phyloP scores from a whole-genome alignment of 2,797 vertebrate genomes.

The Cetoscarus ocellatus region DNA sequence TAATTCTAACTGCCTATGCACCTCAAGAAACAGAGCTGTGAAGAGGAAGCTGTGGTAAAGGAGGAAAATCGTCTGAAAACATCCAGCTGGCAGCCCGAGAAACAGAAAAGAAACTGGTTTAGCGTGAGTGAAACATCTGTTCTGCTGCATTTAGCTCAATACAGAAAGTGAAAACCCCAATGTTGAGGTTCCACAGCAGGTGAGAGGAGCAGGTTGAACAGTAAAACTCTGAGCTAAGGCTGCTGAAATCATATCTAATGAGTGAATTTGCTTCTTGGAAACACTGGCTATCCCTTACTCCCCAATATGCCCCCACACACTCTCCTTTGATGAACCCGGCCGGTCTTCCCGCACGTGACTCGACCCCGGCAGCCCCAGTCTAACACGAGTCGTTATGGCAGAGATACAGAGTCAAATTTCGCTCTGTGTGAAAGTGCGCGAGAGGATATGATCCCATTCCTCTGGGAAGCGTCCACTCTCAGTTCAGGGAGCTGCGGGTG shows the following conservation, averaged over 20 bases:
- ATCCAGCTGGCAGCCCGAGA: constrained; percentile 8
- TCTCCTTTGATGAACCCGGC: constrained; percentile 1
- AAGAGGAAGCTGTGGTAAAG: constrained; percentile 30
- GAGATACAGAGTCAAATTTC: constrained; percentile 50
- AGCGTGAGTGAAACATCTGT: constrained; percentile 14
- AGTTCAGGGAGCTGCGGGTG: neutral
- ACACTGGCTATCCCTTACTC: constrained; percentile 1
- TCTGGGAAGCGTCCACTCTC: constrained; percentile 12
- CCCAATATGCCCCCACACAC: constrained; percentile 8
- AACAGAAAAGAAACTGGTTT: constrained; percentile 1
- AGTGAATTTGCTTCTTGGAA: constrained; percentile 36
- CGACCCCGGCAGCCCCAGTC: constrained; percentile 16
- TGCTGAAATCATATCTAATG: constrained; percentile 33
- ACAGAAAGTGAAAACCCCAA: neutral
- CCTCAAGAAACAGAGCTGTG: neutral
- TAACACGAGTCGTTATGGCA: constrained; percentile 22
- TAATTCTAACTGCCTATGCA: neutral
- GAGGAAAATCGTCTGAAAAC: neutral
- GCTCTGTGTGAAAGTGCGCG: neutral
- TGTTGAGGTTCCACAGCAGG: constrained; percentile 41
- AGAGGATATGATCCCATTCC: constrained; percentile 30
- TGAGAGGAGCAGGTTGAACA: constrained; percentile 14
- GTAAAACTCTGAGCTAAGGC: constrained; percentile 8
- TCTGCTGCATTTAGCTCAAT: constrained; percentile 4
- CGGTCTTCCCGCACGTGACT: constrained; percentile 41